A percentile compares a stretch with the other conserved stretches of the same genome.
These are phyloP conservation scores for Ictalurus furcatus DNA, from an alignment of 2,113 vertebrate species.

Conservation along the genomic window DNA sequence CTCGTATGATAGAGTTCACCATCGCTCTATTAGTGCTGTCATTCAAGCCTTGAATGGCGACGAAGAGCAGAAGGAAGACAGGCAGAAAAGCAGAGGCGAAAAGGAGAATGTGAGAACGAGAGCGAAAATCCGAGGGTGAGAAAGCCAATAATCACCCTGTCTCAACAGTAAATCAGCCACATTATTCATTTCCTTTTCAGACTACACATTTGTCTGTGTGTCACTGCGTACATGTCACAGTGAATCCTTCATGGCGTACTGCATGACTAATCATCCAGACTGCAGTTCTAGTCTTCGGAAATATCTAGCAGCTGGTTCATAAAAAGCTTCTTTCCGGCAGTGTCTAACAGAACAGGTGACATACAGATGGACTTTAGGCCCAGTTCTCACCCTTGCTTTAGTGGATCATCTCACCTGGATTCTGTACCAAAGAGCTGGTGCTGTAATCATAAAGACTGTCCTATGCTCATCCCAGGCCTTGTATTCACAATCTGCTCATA, in stretches of 20 bases:
- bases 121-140: background rate
- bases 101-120: background rate
- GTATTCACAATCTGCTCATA: background rate
- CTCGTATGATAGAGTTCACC: slow-evolving; percentile 36
- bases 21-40: slow-evolving; percentile 39
- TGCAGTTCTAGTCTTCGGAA: background rate
- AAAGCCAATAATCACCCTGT: slow-evolving; percentile 1
- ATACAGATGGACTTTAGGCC: background rate
- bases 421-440: background rate
- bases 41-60: slow-evolving; percentile 30
- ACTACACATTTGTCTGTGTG: slow-evolving; percentile 6
- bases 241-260: background rate
- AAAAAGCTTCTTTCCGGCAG: background rate
- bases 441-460: background rate
- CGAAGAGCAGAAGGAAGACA: background rate
- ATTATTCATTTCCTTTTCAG: slow-evolving; percentile 29
- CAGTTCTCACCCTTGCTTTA: background rate
- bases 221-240: background rate
- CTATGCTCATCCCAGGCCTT: background rate
- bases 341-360: background rate
- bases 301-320: background rate
- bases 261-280: slow-evolving; percentile 19
- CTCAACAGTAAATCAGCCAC: slow-evolving; percentile 23
- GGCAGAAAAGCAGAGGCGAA: background rate
- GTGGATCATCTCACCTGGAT: background rate